Evolutionary conservation across 2,113 vertebrate species (phyloP), one percentile per base, ranked within the genome.

Genomic region (Eidolon helvum): DNA sequence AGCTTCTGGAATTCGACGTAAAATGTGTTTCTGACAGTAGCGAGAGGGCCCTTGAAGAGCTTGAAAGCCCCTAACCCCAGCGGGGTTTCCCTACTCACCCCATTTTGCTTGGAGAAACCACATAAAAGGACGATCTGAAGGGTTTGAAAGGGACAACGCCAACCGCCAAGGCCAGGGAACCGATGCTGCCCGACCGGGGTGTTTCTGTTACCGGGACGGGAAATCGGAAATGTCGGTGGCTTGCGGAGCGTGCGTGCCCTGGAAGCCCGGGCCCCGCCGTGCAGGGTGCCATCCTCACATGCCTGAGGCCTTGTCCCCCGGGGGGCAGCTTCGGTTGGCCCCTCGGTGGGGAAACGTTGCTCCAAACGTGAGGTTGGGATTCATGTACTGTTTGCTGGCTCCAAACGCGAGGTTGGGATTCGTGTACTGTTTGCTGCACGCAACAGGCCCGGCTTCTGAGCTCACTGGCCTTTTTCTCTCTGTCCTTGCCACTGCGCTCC

Each of bases 141-240:
- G 35, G 12, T 33, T 7, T 57, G 24, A 72, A 80, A 84, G 11
- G 48, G 30, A n/a, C 61, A 63, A 59, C 43, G 14, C 2, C 33
- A 21, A 21, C 26, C 28, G 10, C 63, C 65, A 53, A 4, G 7
- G 22, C 40, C 14, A 45, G 53, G 50, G 33, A 12, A 26, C 38
- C 2, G 0, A 2, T 10, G 75, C 33, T 3, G 0, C 80, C 93
- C 18, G 28, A 35, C 28, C 4, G 6, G 69, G 22, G 10, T 24
- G n/a, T 57, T 66, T 22, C 65, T 22, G 11, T 95, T 10, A 18
- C 21, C 18, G 14, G 0, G 4, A 24, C 22, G 7, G 33, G 26
- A 93, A 85, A 35, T 75, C 50, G 74, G 65, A 45, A 48, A 11
- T 1, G 43, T 15, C 14, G 4, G 0, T n/a, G 50, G 24, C 14